A percentile compares a stretch with the other conserved stretches of the same genome.
Conservation (phyloP, 2,888 invertebrate genomes). For the Caenorhabditis auriculariae region DNA sequence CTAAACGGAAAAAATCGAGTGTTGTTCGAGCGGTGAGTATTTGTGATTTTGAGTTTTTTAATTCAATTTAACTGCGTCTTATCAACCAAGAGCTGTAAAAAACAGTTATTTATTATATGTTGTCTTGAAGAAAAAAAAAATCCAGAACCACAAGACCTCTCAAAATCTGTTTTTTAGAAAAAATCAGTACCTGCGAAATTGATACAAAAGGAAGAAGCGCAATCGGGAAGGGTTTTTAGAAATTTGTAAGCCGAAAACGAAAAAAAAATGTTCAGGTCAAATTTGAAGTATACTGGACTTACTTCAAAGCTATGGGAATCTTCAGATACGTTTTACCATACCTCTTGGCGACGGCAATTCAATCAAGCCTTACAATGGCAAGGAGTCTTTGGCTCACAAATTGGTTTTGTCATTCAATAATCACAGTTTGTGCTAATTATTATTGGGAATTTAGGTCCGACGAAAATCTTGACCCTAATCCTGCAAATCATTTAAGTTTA, state of each 20-base stretch:
- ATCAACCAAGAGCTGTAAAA: too few species aligned
- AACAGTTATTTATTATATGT: too few species aligned
- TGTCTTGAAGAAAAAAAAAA: slow-evolving; percentile 10
- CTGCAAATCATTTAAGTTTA: slow-evolving; percentile 34
- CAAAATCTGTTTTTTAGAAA: slow-evolving; percentile 6
- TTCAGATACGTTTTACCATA: slow-evolving; percentile 41
- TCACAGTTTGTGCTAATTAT: too few species aligned
- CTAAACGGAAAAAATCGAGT: too few species aligned
- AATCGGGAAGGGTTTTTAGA: slow-evolving; percentile 51
- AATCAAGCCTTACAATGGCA: slow-evolving; percentile 46
- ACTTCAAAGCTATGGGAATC: slow-evolving; percentile 58
- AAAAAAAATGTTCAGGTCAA: slow-evolving; percentile 41
- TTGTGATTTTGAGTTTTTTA: too few species aligned
- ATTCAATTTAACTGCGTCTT: too few species aligned
- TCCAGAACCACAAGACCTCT: background rate
- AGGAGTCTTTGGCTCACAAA: slow-evolving; percentile 59
- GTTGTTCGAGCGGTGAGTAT: too few species aligned
- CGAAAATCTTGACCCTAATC: slow-evolving; percentile 41
- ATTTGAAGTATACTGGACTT: slow-evolving; percentile 45
- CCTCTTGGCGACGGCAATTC: slow-evolving; percentile 18
- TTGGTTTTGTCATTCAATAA: too few species aligned
- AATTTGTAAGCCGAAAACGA: too few species aligned
- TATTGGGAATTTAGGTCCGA: slow-evolving; percentile 54
- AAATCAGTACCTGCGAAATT: slow-evolving; percentile 23
- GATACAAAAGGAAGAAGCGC: slow-evolving; percentile 54